phyloP scores from a whole-genome alignment of 2,888 invertebrate genomes.

The Tromatobia lineatoria region DNA sequence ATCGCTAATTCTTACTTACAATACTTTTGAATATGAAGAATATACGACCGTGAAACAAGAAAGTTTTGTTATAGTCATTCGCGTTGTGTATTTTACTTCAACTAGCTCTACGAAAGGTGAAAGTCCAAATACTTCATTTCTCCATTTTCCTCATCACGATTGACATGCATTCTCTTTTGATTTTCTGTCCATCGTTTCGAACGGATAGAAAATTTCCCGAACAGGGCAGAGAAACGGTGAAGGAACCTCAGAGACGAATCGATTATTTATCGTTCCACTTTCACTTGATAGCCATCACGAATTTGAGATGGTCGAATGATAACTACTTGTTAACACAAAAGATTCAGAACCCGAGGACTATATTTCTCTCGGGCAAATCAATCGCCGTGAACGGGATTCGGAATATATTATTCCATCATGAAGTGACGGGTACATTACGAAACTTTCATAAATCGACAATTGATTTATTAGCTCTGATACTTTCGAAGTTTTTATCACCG shows the following conservation, averaged over 20 bases:
- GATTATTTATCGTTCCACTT: constrained; percentile 70
- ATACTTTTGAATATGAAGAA: too few species aligned
- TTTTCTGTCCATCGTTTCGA: constrained; percentile 34
- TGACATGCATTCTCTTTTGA: constrained; percentile 51
- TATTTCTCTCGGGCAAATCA: constrained; percentile 32
- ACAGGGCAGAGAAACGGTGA: constrained; percentile 46
- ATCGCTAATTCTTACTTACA: too few species aligned
- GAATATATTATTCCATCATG: constrained; percentile 47
- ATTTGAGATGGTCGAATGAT: constrained; percentile 54
- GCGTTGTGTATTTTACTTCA: constrained; percentile 4
- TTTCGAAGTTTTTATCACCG: background rate
- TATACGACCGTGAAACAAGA: constrained; percentile 19
- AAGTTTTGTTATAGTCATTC: constrained; percentile 22
- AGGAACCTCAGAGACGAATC: constrained; percentile 61
- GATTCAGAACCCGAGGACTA: constrained; percentile 33
- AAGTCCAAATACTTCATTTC: constrained; percentile 64
- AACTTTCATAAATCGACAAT: constrained; percentile 44
- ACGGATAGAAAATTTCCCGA: constrained; percentile 15
- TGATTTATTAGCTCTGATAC: constrained; percentile 46
- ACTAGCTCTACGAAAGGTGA: constrained; percentile 61
- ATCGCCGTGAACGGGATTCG: constrained; percentile 38
- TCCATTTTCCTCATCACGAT: constrained; percentile 67
- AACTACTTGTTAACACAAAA: constrained; percentile 33
- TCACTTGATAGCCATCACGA: constrained; percentile 64
- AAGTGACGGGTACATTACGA: constrained; percentile 16